Evolutionary conservation across 1,140 invertebrate species (phyloP).

Genomic region (Aphaenogaster floridana): DNA sequence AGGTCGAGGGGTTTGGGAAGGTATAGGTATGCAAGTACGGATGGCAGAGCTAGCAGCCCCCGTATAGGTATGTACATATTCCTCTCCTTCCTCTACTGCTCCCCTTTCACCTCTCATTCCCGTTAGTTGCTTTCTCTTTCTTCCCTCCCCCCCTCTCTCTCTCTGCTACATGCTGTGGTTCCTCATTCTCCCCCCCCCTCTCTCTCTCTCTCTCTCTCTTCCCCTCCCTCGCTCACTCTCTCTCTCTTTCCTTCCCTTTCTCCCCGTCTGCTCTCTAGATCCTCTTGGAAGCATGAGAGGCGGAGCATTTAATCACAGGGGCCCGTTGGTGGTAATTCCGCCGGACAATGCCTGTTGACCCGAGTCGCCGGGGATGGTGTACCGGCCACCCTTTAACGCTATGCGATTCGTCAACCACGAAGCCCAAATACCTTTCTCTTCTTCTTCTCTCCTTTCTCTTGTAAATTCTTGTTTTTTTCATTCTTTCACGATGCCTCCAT

Average conservation of each 20-base stretch:
- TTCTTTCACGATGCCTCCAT: background rate
- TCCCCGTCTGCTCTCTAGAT: constrained; percentile 47
- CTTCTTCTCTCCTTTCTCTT: background rate
- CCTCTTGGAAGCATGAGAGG: constrained; percentile 25
- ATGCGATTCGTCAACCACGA: constrained; percentile 55
- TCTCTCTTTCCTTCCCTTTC: background rate
- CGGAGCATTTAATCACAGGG: constrained; percentile 81
- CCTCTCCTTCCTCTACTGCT: constrained; percentile 46
- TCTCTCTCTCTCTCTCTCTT: background rate
- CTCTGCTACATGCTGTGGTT: background rate
- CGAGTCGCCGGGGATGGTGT: constrained; percentile 68
- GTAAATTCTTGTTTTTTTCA: background rate
- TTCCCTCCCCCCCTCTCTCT: background rate
- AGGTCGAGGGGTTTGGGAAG: constrained; percentile 68
- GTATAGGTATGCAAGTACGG: constrained; percentile 75
- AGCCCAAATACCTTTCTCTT: constrained; percentile 13
- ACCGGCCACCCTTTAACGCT: constrained; percentile 76
- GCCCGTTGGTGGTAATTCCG: constrained; percentile 79
- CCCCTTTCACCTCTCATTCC: constrained; percentile 28
- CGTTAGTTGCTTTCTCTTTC: background rate
- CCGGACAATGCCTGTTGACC: constrained; percentile 80
- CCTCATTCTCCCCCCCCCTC: background rate
- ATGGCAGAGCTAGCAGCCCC: constrained; percentile 59
- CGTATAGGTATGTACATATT: constrained; percentile 73
- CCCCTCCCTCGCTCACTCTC: constrained; percentile 9